These are phyloP conservation scores for Chymomyza amoena DNA, from an alignment of 2,888 invertebrate genomes.

Conservation along the genomic window DNA sequence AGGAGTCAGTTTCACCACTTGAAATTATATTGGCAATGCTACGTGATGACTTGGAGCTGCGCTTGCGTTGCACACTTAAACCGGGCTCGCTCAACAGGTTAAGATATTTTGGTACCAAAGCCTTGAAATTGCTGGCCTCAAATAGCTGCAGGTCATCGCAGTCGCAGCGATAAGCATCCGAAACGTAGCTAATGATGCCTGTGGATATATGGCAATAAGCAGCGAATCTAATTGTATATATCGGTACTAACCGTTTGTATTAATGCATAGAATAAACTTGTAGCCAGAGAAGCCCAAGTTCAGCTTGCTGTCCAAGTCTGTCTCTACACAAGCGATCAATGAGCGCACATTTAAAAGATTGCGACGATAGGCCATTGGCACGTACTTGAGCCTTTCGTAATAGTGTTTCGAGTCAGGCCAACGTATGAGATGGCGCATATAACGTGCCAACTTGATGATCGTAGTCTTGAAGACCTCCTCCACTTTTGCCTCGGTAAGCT, in stretches of 20 bases:
- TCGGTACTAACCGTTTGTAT: conserved; percentile 68
- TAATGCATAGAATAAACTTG: conserved; percentile 77
- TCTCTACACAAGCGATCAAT: conserved; percentile 77
- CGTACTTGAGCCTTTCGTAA: conserved; percentile 76
- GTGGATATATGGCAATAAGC: background rate
- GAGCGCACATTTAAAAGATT: conserved; percentile 77
- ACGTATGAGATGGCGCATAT: conserved; percentile 73
- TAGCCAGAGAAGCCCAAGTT: conserved; percentile 74
- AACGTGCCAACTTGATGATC: conserved; percentile 70
- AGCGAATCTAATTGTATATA: background rate
- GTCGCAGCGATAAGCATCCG: conserved; percentile 75
- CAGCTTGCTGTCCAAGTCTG: conserved; percentile 67
- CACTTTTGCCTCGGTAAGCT: conserved; percentile 71
- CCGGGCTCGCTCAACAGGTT: conserved; percentile 77
- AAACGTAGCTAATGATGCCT: conserved; percentile 76
- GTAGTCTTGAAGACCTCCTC: conserved; percentile 73
- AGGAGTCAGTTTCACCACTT: conserved; percentile 68
- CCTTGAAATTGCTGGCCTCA: conserved; percentile 73
- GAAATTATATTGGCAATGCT: conserved; percentile 18
- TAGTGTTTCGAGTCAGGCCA: conserved; percentile 77
- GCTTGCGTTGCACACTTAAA: conserved; percentile 64
- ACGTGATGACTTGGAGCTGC: conserved; percentile 15
- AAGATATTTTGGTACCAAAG: conserved; percentile 75
- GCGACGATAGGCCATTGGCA: conserved; percentile 75
- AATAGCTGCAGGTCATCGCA: conserved; percentile 77